Conservation (phyloP, 2,113 vertebrate species). For the Phoenicopterus ruber region DNA sequence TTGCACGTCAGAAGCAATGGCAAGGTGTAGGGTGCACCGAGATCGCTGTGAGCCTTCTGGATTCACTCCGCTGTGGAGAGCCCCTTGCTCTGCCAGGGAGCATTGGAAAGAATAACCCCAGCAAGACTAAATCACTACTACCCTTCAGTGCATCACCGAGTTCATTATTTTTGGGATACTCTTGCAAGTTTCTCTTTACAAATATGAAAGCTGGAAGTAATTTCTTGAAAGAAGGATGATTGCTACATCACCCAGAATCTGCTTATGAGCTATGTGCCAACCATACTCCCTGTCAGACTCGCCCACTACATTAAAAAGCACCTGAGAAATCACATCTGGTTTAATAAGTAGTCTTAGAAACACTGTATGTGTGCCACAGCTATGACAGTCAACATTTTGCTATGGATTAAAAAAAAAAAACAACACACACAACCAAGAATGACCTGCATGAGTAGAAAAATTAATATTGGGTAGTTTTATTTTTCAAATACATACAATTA, state of each 20-base stretch:
- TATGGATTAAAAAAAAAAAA: background rate
- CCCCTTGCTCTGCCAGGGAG: background rate
- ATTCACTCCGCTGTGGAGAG: fast-evolving
- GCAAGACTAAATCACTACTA: background rate
- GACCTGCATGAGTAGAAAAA: background rate
- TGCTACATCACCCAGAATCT: background rate
- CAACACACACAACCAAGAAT: background rate
- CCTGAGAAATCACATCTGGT: background rate
- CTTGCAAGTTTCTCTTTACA: background rate
- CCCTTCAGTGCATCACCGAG: background rate
- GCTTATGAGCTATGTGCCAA: background rate
- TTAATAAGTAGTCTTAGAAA: background rate
- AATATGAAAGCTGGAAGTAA: background rate
- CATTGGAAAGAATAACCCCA: background rate
- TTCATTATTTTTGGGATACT: background rate
- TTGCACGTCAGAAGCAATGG: background rate
- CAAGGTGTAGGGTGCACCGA: fast-evolving
- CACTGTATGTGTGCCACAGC: background rate
- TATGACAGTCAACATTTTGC: background rate
- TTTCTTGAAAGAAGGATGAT: background rate
- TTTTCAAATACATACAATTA: background rate
- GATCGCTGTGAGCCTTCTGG: background rate
- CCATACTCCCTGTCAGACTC: background rate
- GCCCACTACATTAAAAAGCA: background rate
- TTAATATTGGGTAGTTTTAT: background rate